Conservation (phyloP, 2,113 vertebrate species). For the Mirza zaza region DNA sequence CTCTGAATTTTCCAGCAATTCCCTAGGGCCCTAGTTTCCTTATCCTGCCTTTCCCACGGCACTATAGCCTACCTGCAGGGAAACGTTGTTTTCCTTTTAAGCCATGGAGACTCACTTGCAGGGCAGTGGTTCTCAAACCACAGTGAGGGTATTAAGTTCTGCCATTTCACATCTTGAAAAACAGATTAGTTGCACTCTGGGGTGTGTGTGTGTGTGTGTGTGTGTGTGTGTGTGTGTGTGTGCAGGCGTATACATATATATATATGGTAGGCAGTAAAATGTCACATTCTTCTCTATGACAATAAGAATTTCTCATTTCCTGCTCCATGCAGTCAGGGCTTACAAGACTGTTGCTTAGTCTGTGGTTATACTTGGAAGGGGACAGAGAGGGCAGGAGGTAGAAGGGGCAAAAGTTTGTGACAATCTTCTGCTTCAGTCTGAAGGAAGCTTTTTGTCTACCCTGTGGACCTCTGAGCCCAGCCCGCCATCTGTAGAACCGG, state of each 20-base stretch:
- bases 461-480: not conserved
- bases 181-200: not conserved
- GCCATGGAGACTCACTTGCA: not conserved
- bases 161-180: not conserved
- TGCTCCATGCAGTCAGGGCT: not conserved
- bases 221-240: too few relatives aligned
- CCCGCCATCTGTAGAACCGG: not conserved
- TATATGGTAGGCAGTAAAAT: not conserved
- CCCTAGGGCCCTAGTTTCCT: not conserved
- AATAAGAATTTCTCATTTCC: not conserved
- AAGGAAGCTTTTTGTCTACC: not conserved
- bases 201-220: not conserved
- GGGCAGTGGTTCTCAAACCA: not conserved
- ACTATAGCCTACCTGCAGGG: not conserved
- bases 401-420: not conserved
- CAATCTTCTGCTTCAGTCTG: not conserved
- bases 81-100: not conserved
- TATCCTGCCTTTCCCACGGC: not conserved
- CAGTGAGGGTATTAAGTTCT: not conserved
- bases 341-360: not conserved
- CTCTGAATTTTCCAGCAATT: not conserved
- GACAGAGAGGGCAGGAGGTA: not conserved
- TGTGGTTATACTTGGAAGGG: constrained; percentile 2
- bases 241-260: too few relatives aligned
- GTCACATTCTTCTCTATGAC: not conserved